Base-by-base conservation (phyloP, 2,797 vertebrate genomes). In the Oceanodroma leucorhoa region DNA sequence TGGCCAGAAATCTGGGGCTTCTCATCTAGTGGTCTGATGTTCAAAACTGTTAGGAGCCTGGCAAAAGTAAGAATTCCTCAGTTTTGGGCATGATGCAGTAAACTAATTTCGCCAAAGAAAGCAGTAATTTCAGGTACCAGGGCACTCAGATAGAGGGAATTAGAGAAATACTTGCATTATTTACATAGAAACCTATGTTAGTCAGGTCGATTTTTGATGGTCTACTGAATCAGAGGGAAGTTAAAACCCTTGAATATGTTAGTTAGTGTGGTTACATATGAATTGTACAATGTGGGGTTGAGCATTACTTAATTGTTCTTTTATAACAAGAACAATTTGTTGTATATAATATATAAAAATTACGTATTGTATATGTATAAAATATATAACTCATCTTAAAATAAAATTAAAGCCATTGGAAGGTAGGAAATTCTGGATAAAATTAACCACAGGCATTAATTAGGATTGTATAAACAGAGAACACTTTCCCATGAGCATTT, bases 171-270 rank as follows among this genome's bases (percentile, higher is more conserved):
- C 20, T 67, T 72, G 29, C 14, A 77, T 54, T 93, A 73, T 64
- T 95, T 93, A 26, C 24, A 34, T 11, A 73, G 51, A 85, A 91
- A 81, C 29, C 53, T 81, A 13, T 9, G 55, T 77, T 87, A 80
- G 73, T 89, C 64, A 75, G 64, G 41, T 71, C 72, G 41, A n/a
- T 23, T 90, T 95, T 78, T 90, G 72, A 86, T 91, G 76, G 85
- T 83, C 83, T 85, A 0, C 64, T 94, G 90, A 85, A 58, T 66
- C 34, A 51, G 50, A 83, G 19, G 32, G 32, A 91, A 94, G 29
- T 86, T 75, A 54, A 90, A 93, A 86, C 43, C 60, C 76, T 91
- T 73, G 45, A 90, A 34, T 93, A 23, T 89, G 60, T 67, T 85
- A 72, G 23, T 55, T 73, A 65, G 14, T 38, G 46, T 55, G 55